Percentiles rank a stretch among this genome's conserved stretches.
Conservation (phyloP, 2,888 invertebrate species). For the Tenthredo notha region DNA sequence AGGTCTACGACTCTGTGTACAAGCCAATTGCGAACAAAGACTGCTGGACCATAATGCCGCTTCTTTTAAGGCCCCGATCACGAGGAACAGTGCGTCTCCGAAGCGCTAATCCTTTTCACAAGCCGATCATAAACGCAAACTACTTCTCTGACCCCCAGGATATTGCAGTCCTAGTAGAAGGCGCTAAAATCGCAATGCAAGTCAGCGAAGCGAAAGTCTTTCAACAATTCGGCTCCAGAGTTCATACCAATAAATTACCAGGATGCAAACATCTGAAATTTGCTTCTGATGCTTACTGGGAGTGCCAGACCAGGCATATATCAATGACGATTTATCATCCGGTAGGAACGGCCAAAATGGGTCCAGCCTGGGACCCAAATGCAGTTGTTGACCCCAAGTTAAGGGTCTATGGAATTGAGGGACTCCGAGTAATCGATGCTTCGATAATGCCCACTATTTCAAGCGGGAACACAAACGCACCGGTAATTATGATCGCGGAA, state of each 20-base stretch:
- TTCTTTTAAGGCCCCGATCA: constrained; percentile 89
- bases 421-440: constrained; percentile 91
- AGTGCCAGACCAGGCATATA: constrained; percentile 92
- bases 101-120: constrained; percentile 91
- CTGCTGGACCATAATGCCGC: constrained; percentile 92
- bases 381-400: constrained; percentile 92
- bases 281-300: constrained; percentile 90
- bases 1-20: constrained; percentile 89
- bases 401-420: constrained; percentile 88
- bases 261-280: constrained; percentile 88
- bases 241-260: constrained; percentile 88
- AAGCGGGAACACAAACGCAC: constrained; percentile 94
- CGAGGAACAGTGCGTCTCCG: constrained; percentile 88
- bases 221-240: constrained; percentile 88
- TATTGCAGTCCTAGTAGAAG: constrained; percentile 90
- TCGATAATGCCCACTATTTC: constrained; percentile 94
- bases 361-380: constrained; percentile 86
- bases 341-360: constrained; percentile 94
- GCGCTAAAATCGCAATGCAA: constrained; percentile 87
- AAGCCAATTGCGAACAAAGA: constrained; percentile 89
- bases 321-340: constrained; percentile 96
- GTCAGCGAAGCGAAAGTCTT: constrained; percentile 89
- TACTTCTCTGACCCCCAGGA: constrained; percentile 92
- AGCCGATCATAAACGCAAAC: constrained; percentile 94
- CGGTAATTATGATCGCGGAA: constrained; percentile 95